phyloP scores from a whole-genome alignment of 2,888 invertebrate genomes.

The Octonoba sinensis region DNA sequence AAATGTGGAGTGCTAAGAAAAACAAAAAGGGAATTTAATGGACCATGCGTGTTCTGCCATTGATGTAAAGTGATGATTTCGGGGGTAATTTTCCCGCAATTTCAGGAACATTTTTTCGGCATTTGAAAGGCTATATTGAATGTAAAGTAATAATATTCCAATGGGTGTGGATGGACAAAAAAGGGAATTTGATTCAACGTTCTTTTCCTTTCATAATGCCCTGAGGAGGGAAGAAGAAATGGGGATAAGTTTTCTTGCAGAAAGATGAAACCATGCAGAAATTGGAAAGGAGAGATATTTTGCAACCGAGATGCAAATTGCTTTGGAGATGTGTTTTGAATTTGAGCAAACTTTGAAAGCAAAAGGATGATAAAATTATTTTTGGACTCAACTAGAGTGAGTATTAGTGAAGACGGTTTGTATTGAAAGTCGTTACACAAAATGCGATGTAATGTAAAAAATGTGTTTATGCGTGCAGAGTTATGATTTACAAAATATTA shows the following conservation, averaged over 20 bases:
- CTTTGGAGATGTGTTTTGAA: conserved; percentile 47
- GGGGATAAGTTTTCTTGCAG: conserved; percentile 20
- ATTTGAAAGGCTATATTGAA: conserved; percentile 47
- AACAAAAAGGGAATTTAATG: conserved; percentile 48
- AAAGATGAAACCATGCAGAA: conserved; percentile 16
- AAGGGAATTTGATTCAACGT: neutral
- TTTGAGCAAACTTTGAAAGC: conserved; percentile 35
- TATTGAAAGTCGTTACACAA: too few relatives aligned
- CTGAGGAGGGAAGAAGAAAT: neutral
- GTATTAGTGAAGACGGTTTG: too few relatives aligned
- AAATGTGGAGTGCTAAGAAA: conserved; percentile 8
- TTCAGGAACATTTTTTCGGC: conserved; percentile 45
- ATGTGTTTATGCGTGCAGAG: too few relatives aligned
- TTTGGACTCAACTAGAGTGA: too few relatives aligned
- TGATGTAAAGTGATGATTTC: conserved; percentile 51
- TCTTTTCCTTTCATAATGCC: neutral
- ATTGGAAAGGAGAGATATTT: conserved; percentile 20
- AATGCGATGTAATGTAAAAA: too few relatives aligned
- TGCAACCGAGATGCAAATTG: conserved; percentile 44
- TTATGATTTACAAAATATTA: too few relatives aligned
- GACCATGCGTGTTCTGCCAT: conserved; percentile 52
- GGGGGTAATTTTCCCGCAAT: conserved; percentile 58
- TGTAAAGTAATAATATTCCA: conserved; percentile 53
- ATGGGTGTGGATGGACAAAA: conserved; percentile 1
- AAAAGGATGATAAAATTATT: too few relatives aligned